These are phyloP conservation scores for Pedicia rivosa DNA, from an alignment of 2,888 invertebrate genomes.

Conservation along the genomic window DNA sequence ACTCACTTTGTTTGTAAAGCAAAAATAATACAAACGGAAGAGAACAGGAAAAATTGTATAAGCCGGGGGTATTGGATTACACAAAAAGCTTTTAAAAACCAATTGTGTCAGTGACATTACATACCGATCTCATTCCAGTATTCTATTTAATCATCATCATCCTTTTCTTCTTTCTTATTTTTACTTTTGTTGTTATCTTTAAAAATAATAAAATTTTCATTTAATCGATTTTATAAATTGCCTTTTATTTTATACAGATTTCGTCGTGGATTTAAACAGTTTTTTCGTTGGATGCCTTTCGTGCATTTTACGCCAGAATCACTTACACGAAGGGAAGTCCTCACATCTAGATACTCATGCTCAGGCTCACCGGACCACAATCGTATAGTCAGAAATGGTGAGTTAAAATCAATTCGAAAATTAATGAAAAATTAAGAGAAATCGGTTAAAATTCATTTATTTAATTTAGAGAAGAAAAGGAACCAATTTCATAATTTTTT, in stretches of 20 bases:
- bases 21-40: too few species aligned
- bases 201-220: too few species aligned
- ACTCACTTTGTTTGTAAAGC: too few species aligned
- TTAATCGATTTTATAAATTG: too few species aligned
- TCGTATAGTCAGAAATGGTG: conserved; percentile 54
- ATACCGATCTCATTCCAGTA: too few species aligned
- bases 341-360: conserved; percentile 62
- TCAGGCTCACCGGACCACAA: conserved; percentile 61
- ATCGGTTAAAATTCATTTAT: conserved; percentile 1
- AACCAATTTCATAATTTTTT: conserved; percentile 3
- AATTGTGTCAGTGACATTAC: too few species aligned
- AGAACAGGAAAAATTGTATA: too few species aligned
- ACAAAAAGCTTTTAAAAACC: too few species aligned
- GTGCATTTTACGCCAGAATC: conserved; percentile 52
- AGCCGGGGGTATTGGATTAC: too few species aligned
- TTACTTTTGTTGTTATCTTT: too few species aligned
- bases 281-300: conserved; percentile 78
- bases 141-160: too few species aligned
- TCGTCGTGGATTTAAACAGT: conserved; percentile 80
- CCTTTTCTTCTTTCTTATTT: too few species aligned
- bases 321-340: conserved; percentile 53
- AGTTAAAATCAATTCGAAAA: conserved; percentile 16
- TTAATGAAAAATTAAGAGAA: not conserved
- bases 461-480: conserved; percentile 8
- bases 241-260: conserved; percentile 46